Conservation (phyloP, 2,888 invertebrate genomes). For the Meteorus colon region DNA sequence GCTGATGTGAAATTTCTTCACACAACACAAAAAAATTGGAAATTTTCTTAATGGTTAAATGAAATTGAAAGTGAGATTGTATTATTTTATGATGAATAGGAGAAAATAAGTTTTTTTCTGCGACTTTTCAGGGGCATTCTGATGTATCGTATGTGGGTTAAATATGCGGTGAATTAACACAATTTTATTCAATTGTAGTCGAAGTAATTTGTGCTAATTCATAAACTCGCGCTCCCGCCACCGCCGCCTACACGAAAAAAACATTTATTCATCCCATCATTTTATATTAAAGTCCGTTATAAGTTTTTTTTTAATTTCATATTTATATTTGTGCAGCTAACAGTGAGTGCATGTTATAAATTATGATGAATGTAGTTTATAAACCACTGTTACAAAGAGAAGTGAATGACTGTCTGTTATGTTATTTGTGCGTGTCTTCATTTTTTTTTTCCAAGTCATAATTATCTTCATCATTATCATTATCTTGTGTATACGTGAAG, state of each 20-base stretch:
- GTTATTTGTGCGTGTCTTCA: background rate
- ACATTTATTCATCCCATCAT: slow-evolving; percentile 39
- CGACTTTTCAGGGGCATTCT: background rate
- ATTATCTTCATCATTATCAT: slow-evolving; percentile 13
- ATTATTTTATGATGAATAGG: too few relatives aligned
- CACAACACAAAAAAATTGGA: too few relatives aligned
- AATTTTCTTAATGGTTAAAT: too few relatives aligned
- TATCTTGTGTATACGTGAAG: slow-evolving; percentile 10
- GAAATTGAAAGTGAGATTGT: too few relatives aligned
- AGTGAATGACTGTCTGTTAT: background rate
- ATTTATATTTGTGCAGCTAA: background rate
- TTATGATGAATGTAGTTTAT: background rate
- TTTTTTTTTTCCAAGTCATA: background rate
- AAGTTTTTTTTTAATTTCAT: background rate
- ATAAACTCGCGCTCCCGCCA: slow-evolving; percentile 15
- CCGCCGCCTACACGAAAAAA: slow-evolving; percentile 58
- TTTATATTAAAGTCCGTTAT: slow-evolving; percentile 25
- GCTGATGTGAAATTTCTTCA: too few relatives aligned
- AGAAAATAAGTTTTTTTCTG: background rate
- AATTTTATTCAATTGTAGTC: slow-evolving; percentile 62
- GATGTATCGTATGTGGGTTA: slow-evolving; percentile 11
- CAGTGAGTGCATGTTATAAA: background rate
- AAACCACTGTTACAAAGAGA: slow-evolving; percentile 2
- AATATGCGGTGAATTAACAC: slow-evolving; percentile 40
- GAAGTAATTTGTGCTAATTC: slow-evolving; percentile 65